phyloP scores from a whole-genome alignment of 2,888 invertebrate genomes.

The Philopedon plagiatum region DNA sequence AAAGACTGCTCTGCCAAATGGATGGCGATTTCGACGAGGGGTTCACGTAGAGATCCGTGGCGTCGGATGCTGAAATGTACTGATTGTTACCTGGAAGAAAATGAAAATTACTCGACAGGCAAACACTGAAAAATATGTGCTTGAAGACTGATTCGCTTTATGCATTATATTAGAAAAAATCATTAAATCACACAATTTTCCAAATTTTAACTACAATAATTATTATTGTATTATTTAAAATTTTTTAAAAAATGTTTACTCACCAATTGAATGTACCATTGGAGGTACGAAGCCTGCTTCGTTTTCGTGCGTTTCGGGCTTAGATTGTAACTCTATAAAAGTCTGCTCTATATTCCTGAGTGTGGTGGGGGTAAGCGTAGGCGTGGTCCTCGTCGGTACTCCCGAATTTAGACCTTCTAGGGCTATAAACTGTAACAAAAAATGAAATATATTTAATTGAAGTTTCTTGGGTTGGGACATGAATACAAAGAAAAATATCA shows the following conservation, averaged over 20 bases:
- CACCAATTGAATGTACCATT: constrained; percentile 70
- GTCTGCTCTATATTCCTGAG: constrained; percentile 93
- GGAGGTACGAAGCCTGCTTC: constrained; percentile 97
- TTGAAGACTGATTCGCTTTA: too few relatives aligned
- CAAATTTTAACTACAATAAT: too few relatives aligned
- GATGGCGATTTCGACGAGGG: constrained; percentile 59
- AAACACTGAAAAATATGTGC: too few relatives aligned
- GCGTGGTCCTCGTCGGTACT: constrained; percentile 93
- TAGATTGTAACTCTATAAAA: constrained; percentile 87
- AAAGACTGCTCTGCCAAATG: constrained; percentile 66
- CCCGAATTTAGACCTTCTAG: constrained; percentile 90
- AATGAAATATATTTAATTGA: constrained; percentile 27
- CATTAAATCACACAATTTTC: too few relatives aligned
- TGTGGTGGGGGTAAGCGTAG: constrained; percentile 95
- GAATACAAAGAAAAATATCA: too few relatives aligned
- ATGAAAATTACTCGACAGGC: too few relatives aligned
- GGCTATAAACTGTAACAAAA: constrained; percentile 81
- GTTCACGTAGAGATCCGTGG: constrained; percentile 61
- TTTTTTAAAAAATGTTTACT: constrained; percentile 25
- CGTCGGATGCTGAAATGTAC: constrained; percentile 67
- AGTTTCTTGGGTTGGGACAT: too few relatives aligned
- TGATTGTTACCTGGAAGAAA: constrained; percentile 69
- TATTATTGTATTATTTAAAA: too few relatives aligned
- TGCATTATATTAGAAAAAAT: too few relatives aligned
- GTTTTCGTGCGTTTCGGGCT: constrained; percentile 80